Percentiles rank a stretch among this genome's conserved stretches.
These are phyloP conservation scores for Carpatolechia fugitivella DNA, from an alignment of 2,888 invertebrate species.

Conservation along the genomic window DNA sequence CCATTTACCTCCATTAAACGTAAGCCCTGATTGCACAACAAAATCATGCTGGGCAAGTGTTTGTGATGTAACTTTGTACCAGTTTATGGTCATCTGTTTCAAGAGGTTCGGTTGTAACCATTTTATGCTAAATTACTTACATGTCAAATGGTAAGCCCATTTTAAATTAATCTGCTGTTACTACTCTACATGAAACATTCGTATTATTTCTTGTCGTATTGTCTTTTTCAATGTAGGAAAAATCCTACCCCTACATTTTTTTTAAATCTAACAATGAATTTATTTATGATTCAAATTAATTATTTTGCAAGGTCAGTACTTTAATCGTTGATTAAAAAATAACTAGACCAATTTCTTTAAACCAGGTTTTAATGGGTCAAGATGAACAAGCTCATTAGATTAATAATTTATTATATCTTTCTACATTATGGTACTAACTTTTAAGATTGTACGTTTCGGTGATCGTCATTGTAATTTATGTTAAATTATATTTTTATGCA, in stretches of 20 bases:
- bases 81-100: constrained; percentile 11
- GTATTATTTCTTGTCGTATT: too few relatives aligned
- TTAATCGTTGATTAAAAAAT: background rate
- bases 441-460: background rate
- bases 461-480: background rate
- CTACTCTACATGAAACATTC: too few relatives aligned
- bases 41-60: constrained; percentile 16
- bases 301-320: background rate
- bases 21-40: constrained; percentile 16
- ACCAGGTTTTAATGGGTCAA: background rate
- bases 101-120: background rate
- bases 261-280: too few relatives aligned
- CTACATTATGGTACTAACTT: background rate
- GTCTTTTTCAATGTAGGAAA: too few relatives aligned
- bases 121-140: background rate
- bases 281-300: background rate
- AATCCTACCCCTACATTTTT: too few relatives aligned
- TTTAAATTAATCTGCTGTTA: too few relatives aligned
- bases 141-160: background rate
- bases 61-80: constrained; percentile 12
- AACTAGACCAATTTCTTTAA: background rate
- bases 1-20: constrained; percentile 16
- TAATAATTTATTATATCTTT: background rate
- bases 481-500: background rate
- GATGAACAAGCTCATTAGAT: background rate